Base-by-base conservation (phyloP, 2,113 vertebrate genomes). In the Lampris megalopsis region DNA sequence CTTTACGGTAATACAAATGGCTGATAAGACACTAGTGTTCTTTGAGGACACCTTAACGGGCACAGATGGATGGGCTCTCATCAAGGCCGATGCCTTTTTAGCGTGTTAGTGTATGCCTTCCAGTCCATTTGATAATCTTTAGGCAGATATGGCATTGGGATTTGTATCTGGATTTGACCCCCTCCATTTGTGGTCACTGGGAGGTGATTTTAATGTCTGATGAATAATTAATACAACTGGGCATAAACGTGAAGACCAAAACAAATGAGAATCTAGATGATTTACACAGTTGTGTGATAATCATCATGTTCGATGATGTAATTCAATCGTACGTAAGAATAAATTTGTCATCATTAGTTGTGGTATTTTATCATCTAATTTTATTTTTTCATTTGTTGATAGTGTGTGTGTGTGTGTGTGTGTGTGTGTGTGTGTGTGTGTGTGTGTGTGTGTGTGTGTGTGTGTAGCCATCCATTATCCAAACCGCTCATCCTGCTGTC, bases 1-100 rank as follows among this genome's bases (percentile, higher is more conserved):
- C 81, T 86, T 77, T 75, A 7, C 45, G 53, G 71, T 75, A 72
- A 80, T 59, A 80, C 65, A 86, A 75, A 86, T 62, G 84, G 65
- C 73, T 53, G 62, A 85, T 74, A 68, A 72, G 61, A 74, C 56
- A 43, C 52, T 61, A 50, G 61, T 57, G 58, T 75, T 76, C 47
- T 47, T n/a, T 59, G 41, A 37, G 38, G 42, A 41, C 10, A 49
- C 75, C 60, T 68, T 37, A 48, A 43, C 40, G 53, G 50, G 24
- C 50, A 8, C 37, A 35, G 61, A 7, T 47, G 41, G 5, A n/a
- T 42, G 5, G 3, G 49, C 11, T 4, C 58, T 77, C 71, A 49
- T 76, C 9, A 6, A 10, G 59, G 42, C 42, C 45, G 63, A 69
- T 47, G 9, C 57, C 57, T n/a, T 47, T 63, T n/a, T 13, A n/a